Percentiles rank a stretch among this genome's conserved stretches.
Evolutionary conservation across 2,113 vertebrate species (phyloP).

Genomic region (Trematocara nigrifrons): DNA sequence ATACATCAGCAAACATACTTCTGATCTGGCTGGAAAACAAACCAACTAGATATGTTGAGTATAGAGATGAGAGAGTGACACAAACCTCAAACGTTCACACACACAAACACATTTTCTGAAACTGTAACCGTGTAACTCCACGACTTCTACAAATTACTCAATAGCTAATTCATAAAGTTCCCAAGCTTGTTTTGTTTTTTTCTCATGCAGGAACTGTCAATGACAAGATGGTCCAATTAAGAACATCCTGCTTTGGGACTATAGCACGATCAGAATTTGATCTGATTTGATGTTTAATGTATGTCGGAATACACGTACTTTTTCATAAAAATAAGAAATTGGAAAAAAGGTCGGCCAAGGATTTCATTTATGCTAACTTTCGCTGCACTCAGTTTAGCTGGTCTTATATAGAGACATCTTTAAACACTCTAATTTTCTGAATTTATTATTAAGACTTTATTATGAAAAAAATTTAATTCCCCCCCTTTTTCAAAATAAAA

Average conservation of each 20-base stretch:
- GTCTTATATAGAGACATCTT: neutral
- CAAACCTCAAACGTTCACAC: neutral
- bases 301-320: neutral
- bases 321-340: neutral
- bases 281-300: neutral
- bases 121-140: neutral
- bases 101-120: neutral
- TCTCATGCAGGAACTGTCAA: neutral
- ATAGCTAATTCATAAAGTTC: neutral
- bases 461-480: neutral
- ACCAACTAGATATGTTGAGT: constrained; percentile 43
- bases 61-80: neutral
- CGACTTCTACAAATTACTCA: neutral
- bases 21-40: constrained; percentile 40
- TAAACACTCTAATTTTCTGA: neutral
- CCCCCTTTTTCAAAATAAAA: neutral
- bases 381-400: neutral
- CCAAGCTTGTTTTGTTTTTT: neutral
- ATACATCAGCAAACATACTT: constrained; percentile 57
- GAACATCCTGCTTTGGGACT: neutral
- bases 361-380: neutral
- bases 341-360: neutral
- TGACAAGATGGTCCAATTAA: neutral
- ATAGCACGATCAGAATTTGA: neutral
- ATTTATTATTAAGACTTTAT: neutral